Base-by-base conservation (phyloP, 1,140 invertebrate genomes). In the Trissolcus basalis region DNA sequence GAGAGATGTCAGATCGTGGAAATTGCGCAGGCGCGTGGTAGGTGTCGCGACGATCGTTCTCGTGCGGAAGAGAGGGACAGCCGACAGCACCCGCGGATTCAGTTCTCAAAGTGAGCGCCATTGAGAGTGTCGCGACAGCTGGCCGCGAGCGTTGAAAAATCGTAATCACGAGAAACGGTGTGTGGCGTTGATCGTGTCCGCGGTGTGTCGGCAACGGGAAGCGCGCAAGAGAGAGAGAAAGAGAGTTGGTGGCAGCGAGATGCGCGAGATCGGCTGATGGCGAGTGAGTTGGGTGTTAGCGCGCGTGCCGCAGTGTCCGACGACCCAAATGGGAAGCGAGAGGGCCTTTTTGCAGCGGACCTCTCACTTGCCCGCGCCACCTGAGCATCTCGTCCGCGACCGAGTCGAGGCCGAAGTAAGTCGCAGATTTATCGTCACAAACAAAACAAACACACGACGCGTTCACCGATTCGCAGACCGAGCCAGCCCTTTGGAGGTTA, bases 301-400 rank as follows among this genome's bases (percentile, higher is more conserved):
- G 12, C 33, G 12, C 51, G 53, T 13, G 35, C 16, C 44, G 41
- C 15, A 51, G 63, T 67, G 53, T 58, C 19, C 33, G 14, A 33
- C 51, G 12, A 32, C 53, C 54, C 63, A 67, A 67, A 67, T 67
- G 54, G 53, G 63, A 39, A 45, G 44, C 63, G 63, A 67, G 63
- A 53, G 53, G 54, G 19, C 54, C 45, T 56, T 58, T 67, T 67
- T n/a, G 53, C 53, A 58, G 12, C 45, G 63, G 53, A 67, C 53
- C 53, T 67, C 63, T 58, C 47, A 51, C 63, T 56, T 33, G 15
- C 5, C 50, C 33, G 51, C 51, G 44, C 32, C 39, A 39, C 45
- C 45, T 58, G 63, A 67, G 45, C 53, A 51, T 49, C 27, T 63
- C 27, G 19, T 61, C 16, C n/a, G 56, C 13, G 19, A 43, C 47